A percentile compares a stretch with the other conserved stretches of the same genome.
phyloP scores from a whole-genome alignment of 2,888 invertebrate genomes.

The Caenorhabditis wallacei region DNA sequence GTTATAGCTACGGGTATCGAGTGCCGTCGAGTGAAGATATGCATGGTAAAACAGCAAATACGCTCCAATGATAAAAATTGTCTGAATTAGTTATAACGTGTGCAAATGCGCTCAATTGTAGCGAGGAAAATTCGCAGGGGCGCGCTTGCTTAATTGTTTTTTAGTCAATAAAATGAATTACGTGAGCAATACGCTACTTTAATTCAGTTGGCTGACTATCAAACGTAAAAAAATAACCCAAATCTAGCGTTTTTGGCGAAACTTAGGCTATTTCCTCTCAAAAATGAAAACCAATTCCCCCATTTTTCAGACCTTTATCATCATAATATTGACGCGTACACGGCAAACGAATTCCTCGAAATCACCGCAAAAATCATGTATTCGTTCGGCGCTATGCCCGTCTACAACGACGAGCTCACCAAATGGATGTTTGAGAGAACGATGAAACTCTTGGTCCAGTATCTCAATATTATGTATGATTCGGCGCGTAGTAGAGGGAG shows the following conservation, averaged over 20 bases:
- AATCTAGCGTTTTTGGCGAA: too few species aligned
- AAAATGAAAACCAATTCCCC: too few species aligned
- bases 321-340: not conserved
- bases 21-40: not conserved
- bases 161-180: too few species aligned
- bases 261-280: too few species aligned
- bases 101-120: too few species aligned
- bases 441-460: not conserved
- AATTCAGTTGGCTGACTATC: too few species aligned
- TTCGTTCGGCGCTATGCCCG: not conserved
- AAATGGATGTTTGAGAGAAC: constrained; percentile 11
- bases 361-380: not conserved
- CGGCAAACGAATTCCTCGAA: not conserved
- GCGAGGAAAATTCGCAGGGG: too few species aligned
- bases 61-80: too few species aligned
- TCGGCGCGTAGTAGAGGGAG: not conserved
- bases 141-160: too few species aligned
- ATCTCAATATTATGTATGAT: constrained; percentile 15
- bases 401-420: not conserved
- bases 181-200: too few species aligned
- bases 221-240: too few species aligned
- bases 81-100: too few species aligned
- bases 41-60: not conserved
- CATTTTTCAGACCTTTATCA: not conserved
- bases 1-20: not conserved